These are phyloP conservation scores for Aricia agestis DNA, from an alignment of 1,140 invertebrate species.

Conservation along the genomic window DNA sequence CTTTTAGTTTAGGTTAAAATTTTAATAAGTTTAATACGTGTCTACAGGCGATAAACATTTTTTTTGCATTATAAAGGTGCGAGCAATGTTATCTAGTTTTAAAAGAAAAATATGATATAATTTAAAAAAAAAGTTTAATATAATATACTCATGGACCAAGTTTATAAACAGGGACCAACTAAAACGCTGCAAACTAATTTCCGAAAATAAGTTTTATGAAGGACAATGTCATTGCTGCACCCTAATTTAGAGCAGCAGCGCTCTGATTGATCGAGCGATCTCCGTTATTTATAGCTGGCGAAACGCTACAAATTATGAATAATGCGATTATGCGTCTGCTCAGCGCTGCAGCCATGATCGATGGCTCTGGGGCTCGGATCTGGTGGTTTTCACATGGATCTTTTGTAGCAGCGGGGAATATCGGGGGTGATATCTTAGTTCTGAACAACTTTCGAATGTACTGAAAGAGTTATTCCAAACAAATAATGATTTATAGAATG, in stretches of 20 bases:
- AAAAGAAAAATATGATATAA: too few relatives aligned
- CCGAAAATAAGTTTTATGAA: background rate
- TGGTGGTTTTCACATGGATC: background rate
- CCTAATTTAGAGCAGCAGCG: background rate
- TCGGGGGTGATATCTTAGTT: background rate
- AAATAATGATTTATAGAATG: too few relatives aligned
- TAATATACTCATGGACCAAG: too few relatives aligned
- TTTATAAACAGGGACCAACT: too few relatives aligned
- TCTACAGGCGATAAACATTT: too few relatives aligned
- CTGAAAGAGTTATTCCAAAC: too few relatives aligned
- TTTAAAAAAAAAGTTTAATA: too few relatives aligned
- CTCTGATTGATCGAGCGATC: constrained; percentile 47
- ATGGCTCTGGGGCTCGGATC: constrained; percentile 15
- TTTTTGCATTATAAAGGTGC: too few relatives aligned
- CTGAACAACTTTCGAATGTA: background rate
- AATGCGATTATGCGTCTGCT: constrained; percentile 36
- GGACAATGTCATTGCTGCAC: background rate
- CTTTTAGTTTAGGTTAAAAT: too few relatives aligned
- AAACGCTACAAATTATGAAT: constrained; percentile 50
- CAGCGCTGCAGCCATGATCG: constrained; percentile 28
- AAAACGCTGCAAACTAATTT: too few relatives aligned
- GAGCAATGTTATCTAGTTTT: too few relatives aligned
- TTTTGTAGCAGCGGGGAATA: background rate
- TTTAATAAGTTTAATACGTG: too few relatives aligned
- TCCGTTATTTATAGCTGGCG: constrained; percentile 42